A percentile compares a stretch with the other conserved stretches of the same genome.
Evolutionary conservation across 2,113 vertebrate genomes (phyloP).

Genomic region (Stegastes partitus): DNA sequence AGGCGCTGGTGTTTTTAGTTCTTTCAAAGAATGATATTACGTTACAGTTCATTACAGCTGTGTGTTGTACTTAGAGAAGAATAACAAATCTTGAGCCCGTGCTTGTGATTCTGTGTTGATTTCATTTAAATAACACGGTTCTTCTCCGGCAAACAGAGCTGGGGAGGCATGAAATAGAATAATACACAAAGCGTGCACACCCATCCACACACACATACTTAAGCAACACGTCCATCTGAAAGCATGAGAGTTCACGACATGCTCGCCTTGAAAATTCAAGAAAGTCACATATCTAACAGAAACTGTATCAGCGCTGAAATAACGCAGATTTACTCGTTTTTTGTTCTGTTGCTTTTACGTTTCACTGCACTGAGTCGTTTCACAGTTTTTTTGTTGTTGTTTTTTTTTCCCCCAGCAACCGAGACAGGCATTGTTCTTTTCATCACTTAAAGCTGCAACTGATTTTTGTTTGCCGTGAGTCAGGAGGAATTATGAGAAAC

Average conservation of each 20-base stretch:
- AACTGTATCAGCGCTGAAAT: background rate
- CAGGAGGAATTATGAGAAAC: conserved; percentile 1
- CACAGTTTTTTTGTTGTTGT: background rate
- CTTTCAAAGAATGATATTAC: conserved; percentile 40
- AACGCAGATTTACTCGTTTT: background rate
- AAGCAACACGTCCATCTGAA: background rate
- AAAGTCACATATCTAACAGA: conserved; percentile 2
- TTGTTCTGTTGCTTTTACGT: background rate
- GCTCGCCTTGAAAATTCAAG: conserved; percentile 5
- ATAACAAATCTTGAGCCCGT: conserved; percentile 46
- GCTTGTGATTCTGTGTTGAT: conserved; percentile 26
- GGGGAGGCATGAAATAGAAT: conserved; percentile 32
- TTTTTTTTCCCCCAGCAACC: too few relatives aligned
- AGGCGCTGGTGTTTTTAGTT: conserved; percentile 48
- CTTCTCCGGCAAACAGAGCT: conserved; percentile 24
- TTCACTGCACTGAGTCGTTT: background rate
- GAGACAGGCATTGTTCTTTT: background rate
- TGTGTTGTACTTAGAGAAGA: conserved; percentile 15
- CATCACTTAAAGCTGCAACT: background rate
- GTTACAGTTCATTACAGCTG: conserved; percentile 41
- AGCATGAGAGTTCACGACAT: conserved; percentile 3
- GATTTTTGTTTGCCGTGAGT: background rate
- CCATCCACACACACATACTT: conserved; percentile 3
- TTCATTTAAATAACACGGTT: conserved; percentile 31
- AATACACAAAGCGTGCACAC: conserved; percentile 24